A percentile compares a stretch with the other conserved stretches of the same genome.
Evolutionary conservation across 2,888 invertebrate species (phyloP).

Genomic region (Sesia apiformis): DNA sequence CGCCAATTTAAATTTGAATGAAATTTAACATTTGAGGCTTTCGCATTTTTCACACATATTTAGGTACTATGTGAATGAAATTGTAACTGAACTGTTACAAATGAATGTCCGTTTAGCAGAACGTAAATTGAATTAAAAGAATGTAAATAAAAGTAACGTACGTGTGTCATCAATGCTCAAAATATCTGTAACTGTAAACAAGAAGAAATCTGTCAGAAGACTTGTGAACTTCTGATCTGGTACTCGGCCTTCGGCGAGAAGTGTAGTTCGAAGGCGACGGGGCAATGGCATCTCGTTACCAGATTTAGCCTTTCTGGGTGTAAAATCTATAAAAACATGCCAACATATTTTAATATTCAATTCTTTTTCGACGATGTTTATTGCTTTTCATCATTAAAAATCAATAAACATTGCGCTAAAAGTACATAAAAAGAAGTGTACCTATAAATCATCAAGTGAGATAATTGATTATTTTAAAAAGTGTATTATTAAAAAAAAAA

Average conservation of each 20-base stretch:
- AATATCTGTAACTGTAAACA: slow-evolving; percentile 5
- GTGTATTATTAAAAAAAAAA: no score
- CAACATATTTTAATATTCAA: no score
- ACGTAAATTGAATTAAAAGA: background rate
- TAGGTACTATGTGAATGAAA: background rate
- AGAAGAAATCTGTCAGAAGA: slow-evolving; percentile 3
- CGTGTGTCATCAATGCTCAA: slow-evolving; percentile 26
- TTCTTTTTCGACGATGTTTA: no score
- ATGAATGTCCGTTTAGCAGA: background rate
- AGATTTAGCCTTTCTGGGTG: slow-evolving; percentile 13
- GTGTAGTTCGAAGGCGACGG: slow-evolving; percentile 22
- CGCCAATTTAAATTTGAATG: no score
- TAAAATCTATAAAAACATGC: slow-evolving; percentile 14
- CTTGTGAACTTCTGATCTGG: slow-evolving; percentile 18
- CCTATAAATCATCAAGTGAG: no score
- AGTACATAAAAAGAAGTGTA: no score
- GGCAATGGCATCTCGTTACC: slow-evolving; percentile 16
- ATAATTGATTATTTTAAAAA: no score
- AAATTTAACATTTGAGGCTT: no score
- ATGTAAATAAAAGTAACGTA: slow-evolving; percentile 9
- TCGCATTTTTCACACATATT: background rate
- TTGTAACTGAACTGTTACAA: no score
- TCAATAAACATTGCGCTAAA: no score
- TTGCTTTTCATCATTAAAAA: no score
- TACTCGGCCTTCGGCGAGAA: slow-evolving; percentile 19